These are phyloP conservation scores for Casuarius casuarius DNA, from an alignment of 2,113 vertebrate genomes.

Conservation along the genomic window DNA sequence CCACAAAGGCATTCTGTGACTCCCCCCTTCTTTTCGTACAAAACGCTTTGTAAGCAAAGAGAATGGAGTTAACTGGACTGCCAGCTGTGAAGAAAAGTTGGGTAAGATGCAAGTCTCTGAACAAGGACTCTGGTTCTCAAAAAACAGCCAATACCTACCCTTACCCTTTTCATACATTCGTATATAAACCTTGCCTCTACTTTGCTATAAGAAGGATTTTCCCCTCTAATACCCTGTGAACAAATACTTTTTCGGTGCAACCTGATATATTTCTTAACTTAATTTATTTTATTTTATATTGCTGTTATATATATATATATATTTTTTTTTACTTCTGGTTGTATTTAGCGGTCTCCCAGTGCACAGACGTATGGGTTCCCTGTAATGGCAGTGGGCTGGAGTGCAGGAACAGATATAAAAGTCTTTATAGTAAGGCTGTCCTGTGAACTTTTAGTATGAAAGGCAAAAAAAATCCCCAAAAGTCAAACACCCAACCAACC, in stretches of 20 bases:
- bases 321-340: not conserved
- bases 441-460: not conserved
- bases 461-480: not conserved
- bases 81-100: not conserved
- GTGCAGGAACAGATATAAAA: not conserved
- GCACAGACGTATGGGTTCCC: fast-evolving
- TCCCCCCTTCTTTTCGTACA: too few relatives aligned
- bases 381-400: not conserved
- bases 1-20: too few relatives aligned
- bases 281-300: not conserved
- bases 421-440: not conserved
- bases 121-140: not conserved
- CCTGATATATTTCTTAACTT: not conserved
- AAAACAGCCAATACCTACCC: not conserved
- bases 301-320: too few relatives aligned
- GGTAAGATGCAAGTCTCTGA: not conserved
- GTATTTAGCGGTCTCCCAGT: not conserved
- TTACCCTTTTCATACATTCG: not conserved
- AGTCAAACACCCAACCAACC: fast-evolving
- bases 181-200: not conserved
- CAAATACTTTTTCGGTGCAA: not conserved
- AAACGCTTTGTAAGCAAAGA: not conserved
- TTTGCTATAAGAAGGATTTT: not conserved
- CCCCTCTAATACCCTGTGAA: not conserved
- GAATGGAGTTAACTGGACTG: not conserved